Conservation (phyloP, 2,113 vertebrate species). For the Jacana jacana region DNA sequence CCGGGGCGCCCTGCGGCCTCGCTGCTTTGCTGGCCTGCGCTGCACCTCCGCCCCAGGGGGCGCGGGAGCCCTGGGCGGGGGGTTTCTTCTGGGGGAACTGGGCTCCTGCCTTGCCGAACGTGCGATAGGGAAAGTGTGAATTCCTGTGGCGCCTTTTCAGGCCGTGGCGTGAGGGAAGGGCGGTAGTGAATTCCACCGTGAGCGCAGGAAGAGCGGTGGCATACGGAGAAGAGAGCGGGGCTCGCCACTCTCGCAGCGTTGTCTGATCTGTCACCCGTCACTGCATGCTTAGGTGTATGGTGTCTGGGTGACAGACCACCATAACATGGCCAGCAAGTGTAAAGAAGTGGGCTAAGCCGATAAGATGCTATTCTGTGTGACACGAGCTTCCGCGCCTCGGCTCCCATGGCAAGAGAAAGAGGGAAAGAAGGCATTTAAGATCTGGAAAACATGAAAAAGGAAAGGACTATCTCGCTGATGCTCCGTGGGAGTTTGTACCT, state of each 20-base stretch:
- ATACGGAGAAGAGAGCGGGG: too few relatives aligned
- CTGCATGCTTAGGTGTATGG: background rate
- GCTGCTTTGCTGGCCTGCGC: too few relatives aligned
- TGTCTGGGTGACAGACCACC: background rate
- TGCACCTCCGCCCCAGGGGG: background rate
- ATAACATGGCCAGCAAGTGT: too few relatives aligned
- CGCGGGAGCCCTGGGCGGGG: rapidly evolving
- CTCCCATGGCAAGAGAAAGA: background rate
- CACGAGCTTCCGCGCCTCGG: background rate
- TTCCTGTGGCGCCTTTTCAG: background rate
- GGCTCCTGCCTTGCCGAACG: background rate
- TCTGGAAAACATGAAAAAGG: background rate
- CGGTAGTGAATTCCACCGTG: background rate
- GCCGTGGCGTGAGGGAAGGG: rapidly evolving
- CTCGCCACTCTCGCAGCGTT: background rate
- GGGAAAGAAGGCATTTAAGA: background rate
- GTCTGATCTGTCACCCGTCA: background rate
- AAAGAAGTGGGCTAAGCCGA: background rate
- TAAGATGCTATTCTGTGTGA: background rate
- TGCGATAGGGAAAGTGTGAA: rapidly evolving
- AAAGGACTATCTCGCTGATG: background rate
- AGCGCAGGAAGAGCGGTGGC: background rate
- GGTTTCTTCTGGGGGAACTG: background rate
- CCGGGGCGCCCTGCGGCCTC: too few relatives aligned
- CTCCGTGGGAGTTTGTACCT: background rate